Base-by-base conservation (phyloP, 2,888 invertebrate genomes). In the Aethes cnicana region DNA sequence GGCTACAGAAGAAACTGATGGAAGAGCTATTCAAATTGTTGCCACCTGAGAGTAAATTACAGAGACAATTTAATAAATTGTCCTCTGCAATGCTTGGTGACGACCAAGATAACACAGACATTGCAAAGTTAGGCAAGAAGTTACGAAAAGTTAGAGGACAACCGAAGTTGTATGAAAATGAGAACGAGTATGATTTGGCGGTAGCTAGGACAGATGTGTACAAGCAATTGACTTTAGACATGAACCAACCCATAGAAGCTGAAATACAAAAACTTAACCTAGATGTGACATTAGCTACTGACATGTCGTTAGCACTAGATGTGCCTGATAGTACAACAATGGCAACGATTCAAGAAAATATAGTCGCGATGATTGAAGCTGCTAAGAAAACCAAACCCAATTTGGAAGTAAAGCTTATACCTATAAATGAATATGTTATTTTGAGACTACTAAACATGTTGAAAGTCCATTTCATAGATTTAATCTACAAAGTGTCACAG, bases 1-100 rank as follows among this genome's bases (percentile, higher is more conserved):
- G 95, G 95, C 72, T 95, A 25, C 78, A 90, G 11, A 95, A 95
- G 69, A 89, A 92, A 76, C 77, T 93, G 16, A 66, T 93, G 1
- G 68, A 70, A 20, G 70, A 69, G 42, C 53, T 88, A 16, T 75
- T 74, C 25, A 70, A 68, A 28, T 42, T 70, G 8, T 49, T 74
- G n/a, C 62, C 71, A 3, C 48, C 55, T 4, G 66, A 69, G 33
- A 52, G 64, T 9, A 53, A 54, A 36, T 23, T 74, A 3, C 36
- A 60, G 3, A 57, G 56, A 2, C 57, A 65, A 5, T 81, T 79
- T 35, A 61, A 66, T 46, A 47, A 44, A 3, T 59, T 64, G 8
- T 44, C 73, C 1, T 53, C 64, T 20, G 55, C 49, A 25, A 65
- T 61, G 5, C 55, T 68, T 25, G 56, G 64, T 17, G 59, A 60